A percentile compares a stretch with the other conserved stretches of the same genome.
These are phyloP conservation scores for Thymallus thymallus DNA, from an alignment of 2,113 vertebrate species.

Conservation along the genomic window DNA sequence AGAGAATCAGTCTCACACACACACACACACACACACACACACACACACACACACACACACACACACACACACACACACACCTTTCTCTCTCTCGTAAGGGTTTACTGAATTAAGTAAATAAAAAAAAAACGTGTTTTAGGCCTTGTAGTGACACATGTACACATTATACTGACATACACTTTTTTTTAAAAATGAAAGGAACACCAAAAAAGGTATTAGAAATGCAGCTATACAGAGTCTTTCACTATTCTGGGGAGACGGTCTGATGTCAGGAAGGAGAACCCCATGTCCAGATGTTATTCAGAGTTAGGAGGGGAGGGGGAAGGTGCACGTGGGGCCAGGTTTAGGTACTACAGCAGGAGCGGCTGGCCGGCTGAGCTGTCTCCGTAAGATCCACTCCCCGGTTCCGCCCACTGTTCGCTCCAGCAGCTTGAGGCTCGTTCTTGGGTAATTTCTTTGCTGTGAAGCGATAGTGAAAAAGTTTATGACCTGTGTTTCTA, in stretches of 20 bases:
- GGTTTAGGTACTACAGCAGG: conserved; percentile 94
- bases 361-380: conserved; percentile 86
- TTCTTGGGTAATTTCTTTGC: conserved; percentile 97
- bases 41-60: conserved; percentile 37
- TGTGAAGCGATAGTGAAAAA: conserved; percentile 33
- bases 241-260: conserved; percentile 81
- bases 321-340: conserved; percentile 52
- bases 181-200: conserved; percentile 75
- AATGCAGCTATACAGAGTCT: conserved; percentile 93
- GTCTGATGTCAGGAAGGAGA: conserved; percentile 70
- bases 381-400: conserved; percentile 96
- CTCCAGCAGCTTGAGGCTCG: conserved; percentile 85
- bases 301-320: conserved; percentile 71
- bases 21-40: neutral
- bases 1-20: conserved; percentile 22
- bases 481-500: neutral
- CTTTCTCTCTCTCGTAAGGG: conserved; percentile 28
- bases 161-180: conserved; percentile 74
- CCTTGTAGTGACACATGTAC: conserved; percentile 92
- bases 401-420: conserved; percentile 82
- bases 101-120: conserved; percentile 66
- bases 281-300: conserved; percentile 83
- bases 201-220: conserved; percentile 83
- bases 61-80: neutral
- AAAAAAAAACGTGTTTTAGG: conserved; percentile 78